Base-by-base conservation (phyloP, 1,140 invertebrate species). In the Caenorhabditis elegans region DNA sequence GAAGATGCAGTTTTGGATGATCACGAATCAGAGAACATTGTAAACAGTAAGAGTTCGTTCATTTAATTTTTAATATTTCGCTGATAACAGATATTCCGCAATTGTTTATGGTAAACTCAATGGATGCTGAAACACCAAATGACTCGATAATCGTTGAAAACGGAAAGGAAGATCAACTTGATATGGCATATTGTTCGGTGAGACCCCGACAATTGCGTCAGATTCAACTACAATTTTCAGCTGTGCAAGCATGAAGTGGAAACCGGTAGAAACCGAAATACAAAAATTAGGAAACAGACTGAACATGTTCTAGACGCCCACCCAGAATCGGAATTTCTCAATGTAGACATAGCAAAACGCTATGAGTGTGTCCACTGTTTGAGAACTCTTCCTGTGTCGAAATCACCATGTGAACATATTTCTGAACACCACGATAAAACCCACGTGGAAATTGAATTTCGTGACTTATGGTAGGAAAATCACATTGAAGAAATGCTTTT, bases 391-490 rank as follows among this genome's bases (percentile, higher is more conserved):
- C 60, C 60, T 22, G 60, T 70, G 31, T 70, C 60, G 19, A 70
- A 70, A 70, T 70, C 60, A 39, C 60, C 60, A 39, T 70, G 60
- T 17, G 60, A 70, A 22, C 60, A 70, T n/a, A 70, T 70, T 22
- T 19, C 1, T 22, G 60, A 70, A 1, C n/a, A 70, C 17, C 60
- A 70, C 13, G 34, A 6, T 22, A 39, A 70, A 5, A 22, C 4
- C 13, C n/a, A 36, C 22, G 10, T 2, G 1, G 60, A 70, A 70
- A 22, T 22, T 24, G 60, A 70, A 22, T 70, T 70, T n/a, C 34
- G 31, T 2, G 60, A 70, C 22, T 70, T 70, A 22, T 70, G 60
- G 60, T 70, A n/a, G 22, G n/a, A 3, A 39, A 3, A 22, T 19
- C 4, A 17, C 19, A 19, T 10, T 39, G 15, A 36, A 60, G n/a